Percentiles rank a stretch among this genome's conserved stretches.
phyloP scores from a whole-genome alignment of 2,113 vertebrate genomes.

The Eupsittula cactorum region DNA sequence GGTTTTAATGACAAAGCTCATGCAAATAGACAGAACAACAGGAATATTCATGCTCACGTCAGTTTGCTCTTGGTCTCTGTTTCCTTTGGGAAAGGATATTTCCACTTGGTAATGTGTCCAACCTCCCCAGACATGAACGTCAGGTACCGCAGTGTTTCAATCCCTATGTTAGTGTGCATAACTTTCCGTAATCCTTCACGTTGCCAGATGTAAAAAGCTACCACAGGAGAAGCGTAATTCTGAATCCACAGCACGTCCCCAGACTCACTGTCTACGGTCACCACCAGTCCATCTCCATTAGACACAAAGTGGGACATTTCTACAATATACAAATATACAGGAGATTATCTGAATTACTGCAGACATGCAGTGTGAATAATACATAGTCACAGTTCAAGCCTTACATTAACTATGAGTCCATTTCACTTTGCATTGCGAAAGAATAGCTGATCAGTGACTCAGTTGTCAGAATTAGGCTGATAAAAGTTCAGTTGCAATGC shows the following conservation, averaged over 20 bases:
- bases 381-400: neutral
- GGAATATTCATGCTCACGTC: conserved; percentile 77
- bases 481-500: neutral
- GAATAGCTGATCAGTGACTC: neutral
- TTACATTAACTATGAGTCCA: neutral
- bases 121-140: conserved; percentile 97
- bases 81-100: conserved; percentile 95
- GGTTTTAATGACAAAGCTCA: neutral
- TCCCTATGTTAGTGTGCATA: conserved; percentile 90
- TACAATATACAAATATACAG: conserved; percentile 24
- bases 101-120: conserved; percentile 97
- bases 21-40: neutral
- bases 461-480: neutral
- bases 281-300: conserved; percentile 95
- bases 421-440: neutral
- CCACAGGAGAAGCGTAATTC: conserved; percentile 96
- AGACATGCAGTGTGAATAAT: fast-evolving
- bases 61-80: conserved; percentile 93
- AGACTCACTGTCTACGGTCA: conserved; percentile 94
- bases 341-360: neutral
- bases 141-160: conserved; percentile 95
- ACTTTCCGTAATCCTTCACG: conserved; percentile 91
- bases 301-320: conserved; percentile 98
- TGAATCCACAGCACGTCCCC: conserved; percentile 95
- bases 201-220: conserved; percentile 98